These are phyloP conservation scores for Cynaeus angustus DNA, from an alignment of 2,888 invertebrate genomes.

Conservation along the genomic window DNA sequence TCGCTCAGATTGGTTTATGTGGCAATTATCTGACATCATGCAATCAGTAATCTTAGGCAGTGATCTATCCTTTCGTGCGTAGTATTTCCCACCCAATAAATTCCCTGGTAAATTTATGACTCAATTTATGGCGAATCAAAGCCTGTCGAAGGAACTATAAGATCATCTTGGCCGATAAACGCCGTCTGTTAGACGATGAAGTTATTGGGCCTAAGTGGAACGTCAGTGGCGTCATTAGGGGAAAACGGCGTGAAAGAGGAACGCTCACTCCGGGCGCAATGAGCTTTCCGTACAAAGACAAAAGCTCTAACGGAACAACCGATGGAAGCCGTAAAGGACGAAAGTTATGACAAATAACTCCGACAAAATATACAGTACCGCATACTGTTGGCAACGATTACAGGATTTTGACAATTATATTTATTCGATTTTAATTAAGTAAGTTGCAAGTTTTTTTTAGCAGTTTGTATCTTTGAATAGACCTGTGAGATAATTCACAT, in stretches of 20 bases:
- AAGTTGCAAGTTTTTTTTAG: no score
- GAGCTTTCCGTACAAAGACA: neutral
- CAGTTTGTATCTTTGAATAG: no score
- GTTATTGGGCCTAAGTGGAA: constrained; percentile 47
- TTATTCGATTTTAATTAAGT: no score
- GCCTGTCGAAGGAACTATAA: constrained; percentile 58
- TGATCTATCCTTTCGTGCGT: constrained; percentile 52
- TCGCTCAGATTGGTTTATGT: constrained; percentile 38
- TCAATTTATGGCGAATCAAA: constrained; percentile 62
- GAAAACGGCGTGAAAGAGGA: constrained; percentile 36
- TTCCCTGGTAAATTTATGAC: constrained; percentile 59
- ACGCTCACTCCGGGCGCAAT: neutral
- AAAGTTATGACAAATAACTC: neutral
- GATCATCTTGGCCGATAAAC: constrained; percentile 56
- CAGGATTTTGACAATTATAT: no score
- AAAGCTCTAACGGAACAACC: neutral
- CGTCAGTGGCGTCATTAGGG: constrained; percentile 43
- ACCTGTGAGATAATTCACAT: no score
- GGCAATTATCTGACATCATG: constrained; percentile 37
- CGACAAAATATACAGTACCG: neutral
- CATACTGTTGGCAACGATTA: no score
- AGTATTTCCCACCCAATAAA: constrained; percentile 55
- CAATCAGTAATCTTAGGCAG: constrained; percentile 52
- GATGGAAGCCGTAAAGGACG: neutral
- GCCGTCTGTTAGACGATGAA: constrained; percentile 39